Conservation (phyloP, 2,888 invertebrate species). For the Rhaphigaster nebulosa region DNA sequence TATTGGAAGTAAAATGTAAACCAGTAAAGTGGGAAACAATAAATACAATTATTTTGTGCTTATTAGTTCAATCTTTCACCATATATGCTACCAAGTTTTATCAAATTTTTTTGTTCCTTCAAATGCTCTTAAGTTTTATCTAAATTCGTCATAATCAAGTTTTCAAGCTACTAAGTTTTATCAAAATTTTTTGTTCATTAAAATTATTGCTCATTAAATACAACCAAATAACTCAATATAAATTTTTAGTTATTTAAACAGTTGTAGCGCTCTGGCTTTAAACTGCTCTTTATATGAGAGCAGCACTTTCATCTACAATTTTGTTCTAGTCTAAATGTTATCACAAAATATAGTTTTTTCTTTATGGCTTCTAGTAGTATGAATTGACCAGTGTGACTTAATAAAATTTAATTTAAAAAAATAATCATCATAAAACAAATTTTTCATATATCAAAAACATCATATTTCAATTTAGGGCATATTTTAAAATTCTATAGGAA, state of each 20-base stretch:
- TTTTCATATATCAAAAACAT: background rate
- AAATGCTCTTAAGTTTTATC: too few relatives aligned
- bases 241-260: too few relatives aligned
- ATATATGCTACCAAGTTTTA: background rate
- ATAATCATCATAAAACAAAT: too few relatives aligned
- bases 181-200: background rate
- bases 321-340: too few relatives aligned
- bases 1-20: background rate
- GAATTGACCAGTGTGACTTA: background rate
- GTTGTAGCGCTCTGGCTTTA: too few relatives aligned
- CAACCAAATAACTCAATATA: too few relatives aligned
- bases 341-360: too few relatives aligned
- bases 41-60: background rate
- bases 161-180: too few relatives aligned
- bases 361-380: too few relatives aligned
- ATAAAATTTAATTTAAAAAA: background rate
- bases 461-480: background rate
- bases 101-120: background rate
- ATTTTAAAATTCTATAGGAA: background rate
- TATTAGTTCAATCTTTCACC: background rate
- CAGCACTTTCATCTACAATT: too few relatives aligned
- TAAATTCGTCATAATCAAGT: too few relatives aligned
- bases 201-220: conserved; percentile 14
- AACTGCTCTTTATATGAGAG: too few relatives aligned
- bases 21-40: background rate